phyloP scores from a whole-genome alignment of 2,888 invertebrate genomes.

The Sisyra nigra region DNA sequence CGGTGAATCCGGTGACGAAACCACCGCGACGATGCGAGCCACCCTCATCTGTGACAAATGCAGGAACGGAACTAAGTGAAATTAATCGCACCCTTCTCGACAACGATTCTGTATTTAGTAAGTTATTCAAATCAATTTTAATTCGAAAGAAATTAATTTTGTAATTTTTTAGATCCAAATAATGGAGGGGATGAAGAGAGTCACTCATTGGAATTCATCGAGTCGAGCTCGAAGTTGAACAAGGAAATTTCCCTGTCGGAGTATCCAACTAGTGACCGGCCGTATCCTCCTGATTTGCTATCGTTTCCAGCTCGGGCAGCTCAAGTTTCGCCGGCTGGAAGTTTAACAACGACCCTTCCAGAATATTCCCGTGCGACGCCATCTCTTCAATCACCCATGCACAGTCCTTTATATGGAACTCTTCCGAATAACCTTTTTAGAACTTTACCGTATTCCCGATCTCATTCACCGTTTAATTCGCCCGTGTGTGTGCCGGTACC shows the following conservation, averaged over 20 bases:
- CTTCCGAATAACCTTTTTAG: conserved; percentile 48
- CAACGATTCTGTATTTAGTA: conserved; percentile 63
- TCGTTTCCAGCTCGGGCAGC: conserved; percentile 57
- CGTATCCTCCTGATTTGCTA: conserved; percentile 66
- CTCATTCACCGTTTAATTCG: conserved; percentile 61
- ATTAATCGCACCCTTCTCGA: conserved; percentile 66
- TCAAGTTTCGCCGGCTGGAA: conserved; percentile 64
- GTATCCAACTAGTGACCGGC: conserved; percentile 37
- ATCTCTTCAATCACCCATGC: conserved; percentile 32
- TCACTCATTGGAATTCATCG: conserved; percentile 47
- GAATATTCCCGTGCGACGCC: conserved; percentile 39
- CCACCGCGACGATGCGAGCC: conserved; percentile 64
- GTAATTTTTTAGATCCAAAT: conserved; percentile 29
- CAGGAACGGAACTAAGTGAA: conserved; percentile 68
- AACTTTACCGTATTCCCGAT: conserved; percentile 63
- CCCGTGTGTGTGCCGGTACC: conserved; percentile 44
- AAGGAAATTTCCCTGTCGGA: conserved; percentile 36
- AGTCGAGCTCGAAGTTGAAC: conserved; percentile 35
- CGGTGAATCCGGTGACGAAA: conserved; percentile 72
- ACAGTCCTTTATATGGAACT: conserved; percentile 53
- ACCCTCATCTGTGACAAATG: conserved; percentile 51
- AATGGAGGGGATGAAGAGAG: conserved; percentile 49
- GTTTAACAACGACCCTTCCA: conserved; percentile 65
- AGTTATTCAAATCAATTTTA: conserved; percentile 22
- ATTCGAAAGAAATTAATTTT: not conserved